Percentiles rank a stretch among this genome's conserved stretches.
Evolutionary conservation across 64 coral and sea anemone species (phyloP).

Genomic region (Dendrophyllia cribrosa): DNA sequence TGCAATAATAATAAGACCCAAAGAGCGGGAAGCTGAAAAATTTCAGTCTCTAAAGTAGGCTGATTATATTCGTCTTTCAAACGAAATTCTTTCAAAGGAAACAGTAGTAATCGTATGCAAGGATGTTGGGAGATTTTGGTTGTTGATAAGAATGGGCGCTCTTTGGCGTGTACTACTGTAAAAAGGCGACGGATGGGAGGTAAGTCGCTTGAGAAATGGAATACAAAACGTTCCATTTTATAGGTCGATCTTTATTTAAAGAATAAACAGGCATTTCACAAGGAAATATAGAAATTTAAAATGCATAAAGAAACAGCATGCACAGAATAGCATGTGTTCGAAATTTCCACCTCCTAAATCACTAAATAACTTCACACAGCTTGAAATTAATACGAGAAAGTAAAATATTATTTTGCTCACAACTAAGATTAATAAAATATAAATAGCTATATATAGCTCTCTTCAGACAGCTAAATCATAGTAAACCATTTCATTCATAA

Average conservation of each 20-base stretch:
- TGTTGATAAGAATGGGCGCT: background rate
- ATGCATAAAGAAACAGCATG: background rate
- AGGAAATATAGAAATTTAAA: background rate
- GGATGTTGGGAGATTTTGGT: too few relatives aligned
- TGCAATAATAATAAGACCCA: too few relatives aligned
- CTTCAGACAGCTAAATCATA: background rate
- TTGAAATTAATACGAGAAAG: background rate
- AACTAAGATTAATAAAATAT: background rate
- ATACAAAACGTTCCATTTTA: background rate
- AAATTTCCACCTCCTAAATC: too few relatives aligned
- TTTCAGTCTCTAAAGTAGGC: too few relatives aligned
- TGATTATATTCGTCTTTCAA: too few relatives aligned
- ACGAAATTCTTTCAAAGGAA: too few relatives aligned
- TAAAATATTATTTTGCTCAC: background rate
- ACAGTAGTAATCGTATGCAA: too few relatives aligned
- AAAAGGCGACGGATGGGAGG: background rate
- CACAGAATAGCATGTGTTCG: background rate
- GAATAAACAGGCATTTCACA: conserved; percentile 38
- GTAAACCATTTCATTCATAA: too few relatives aligned
- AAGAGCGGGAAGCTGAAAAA: too few relatives aligned
- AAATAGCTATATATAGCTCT: background rate
- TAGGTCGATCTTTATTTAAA: conserved; percentile 39
- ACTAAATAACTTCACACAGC: background rate
- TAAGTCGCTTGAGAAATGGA: too few relatives aligned
- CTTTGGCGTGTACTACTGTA: background rate